These are phyloP conservation scores for Ectemnius continuus DNA, from an alignment of 2,888 invertebrate genomes.

Conservation along the genomic window DNA sequence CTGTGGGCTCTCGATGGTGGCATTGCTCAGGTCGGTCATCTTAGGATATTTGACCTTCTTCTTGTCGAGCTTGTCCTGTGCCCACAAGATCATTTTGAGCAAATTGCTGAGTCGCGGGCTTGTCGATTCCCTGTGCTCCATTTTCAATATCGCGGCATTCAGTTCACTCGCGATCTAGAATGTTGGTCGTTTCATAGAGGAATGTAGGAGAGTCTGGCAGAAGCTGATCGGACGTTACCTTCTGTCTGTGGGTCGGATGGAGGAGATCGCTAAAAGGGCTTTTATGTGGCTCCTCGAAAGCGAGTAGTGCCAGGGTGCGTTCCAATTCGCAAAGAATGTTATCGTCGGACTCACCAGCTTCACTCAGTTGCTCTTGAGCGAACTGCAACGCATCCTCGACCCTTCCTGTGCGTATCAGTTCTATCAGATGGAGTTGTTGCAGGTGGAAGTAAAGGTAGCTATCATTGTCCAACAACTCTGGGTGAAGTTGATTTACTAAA, in stretches of 20 bases:
- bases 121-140: slow-evolving; percentile 94
- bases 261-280: slow-evolving; percentile 97
- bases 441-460: slow-evolving; percentile 97
- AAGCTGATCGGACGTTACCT: slow-evolving; percentile 77
- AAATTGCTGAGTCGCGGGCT: slow-evolving; percentile 95
- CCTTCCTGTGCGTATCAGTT: slow-evolving; percentile 89
- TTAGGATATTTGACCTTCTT: slow-evolving; percentile 97
- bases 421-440: slow-evolving; percentile 93
- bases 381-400: slow-evolving; percentile 94
- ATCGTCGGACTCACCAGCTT: slow-evolving; percentile 91
- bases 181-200: neutral
- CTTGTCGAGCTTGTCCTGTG: slow-evolving; percentile 95
- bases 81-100: slow-evolving; percentile 96
- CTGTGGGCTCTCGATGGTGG: slow-evolving; percentile 88
- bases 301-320: slow-evolving; percentile 94
- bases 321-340: slow-evolving; percentile 88
- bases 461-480: slow-evolving; percentile 96
- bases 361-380: slow-evolving; percentile 93
- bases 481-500: slow-evolving; percentile 95
- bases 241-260: slow-evolving; percentile 95
- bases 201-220: too few species aligned
- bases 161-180: slow-evolving; percentile 96
- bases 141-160: slow-evolving; percentile 97
- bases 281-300: slow-evolving; percentile 96
- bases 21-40: slow-evolving; percentile 94